A percentile compares a stretch with the other conserved stretches of the same genome.
Conservation (phyloP, 2,113 vertebrate genomes). For the Mus spicilegus region DNA sequence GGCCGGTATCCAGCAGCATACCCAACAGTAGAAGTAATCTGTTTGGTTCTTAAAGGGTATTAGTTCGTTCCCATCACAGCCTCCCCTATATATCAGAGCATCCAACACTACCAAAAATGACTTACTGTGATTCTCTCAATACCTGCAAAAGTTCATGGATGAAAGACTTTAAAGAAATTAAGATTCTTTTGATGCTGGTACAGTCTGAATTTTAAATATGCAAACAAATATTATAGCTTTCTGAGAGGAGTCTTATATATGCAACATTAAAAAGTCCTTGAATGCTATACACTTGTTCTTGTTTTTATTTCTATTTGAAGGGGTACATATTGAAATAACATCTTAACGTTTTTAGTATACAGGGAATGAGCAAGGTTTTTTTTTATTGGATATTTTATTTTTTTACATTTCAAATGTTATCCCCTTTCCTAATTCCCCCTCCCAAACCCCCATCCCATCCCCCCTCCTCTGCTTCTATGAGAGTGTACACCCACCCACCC, state of each 20-base stretch:
- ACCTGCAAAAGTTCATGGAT: not conserved
- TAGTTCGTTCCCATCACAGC: not conserved
- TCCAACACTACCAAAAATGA: not conserved
- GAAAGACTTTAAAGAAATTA: not conserved
- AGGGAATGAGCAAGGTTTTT: not conserved
- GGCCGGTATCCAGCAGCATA: not conserved
- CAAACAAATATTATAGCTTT: not conserved
- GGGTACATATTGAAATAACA: not conserved
- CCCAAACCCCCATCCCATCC: no score
- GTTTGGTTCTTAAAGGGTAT: not conserved
- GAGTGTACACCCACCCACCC: no score
- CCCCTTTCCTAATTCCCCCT: no score
- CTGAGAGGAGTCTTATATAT: not conserved
- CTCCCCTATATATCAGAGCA: not conserved
- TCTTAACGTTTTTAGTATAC: not conserved
- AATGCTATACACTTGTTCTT: not conserved
- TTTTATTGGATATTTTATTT: not conserved
- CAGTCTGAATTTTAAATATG: slow-evolving; percentile 37
- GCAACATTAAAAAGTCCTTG: not conserved
- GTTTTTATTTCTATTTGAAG: not conserved
- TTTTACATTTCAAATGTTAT: no score
- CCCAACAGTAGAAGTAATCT: not conserved
- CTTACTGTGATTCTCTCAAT: not conserved
- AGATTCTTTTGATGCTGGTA: not conserved
- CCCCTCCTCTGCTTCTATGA: no score